Percentiles rank a stretch among this genome's conserved stretches.
Evolutionary conservation across 2,113 vertebrate genomes (phyloP).

Genomic region (Vidua macroura): DNA sequence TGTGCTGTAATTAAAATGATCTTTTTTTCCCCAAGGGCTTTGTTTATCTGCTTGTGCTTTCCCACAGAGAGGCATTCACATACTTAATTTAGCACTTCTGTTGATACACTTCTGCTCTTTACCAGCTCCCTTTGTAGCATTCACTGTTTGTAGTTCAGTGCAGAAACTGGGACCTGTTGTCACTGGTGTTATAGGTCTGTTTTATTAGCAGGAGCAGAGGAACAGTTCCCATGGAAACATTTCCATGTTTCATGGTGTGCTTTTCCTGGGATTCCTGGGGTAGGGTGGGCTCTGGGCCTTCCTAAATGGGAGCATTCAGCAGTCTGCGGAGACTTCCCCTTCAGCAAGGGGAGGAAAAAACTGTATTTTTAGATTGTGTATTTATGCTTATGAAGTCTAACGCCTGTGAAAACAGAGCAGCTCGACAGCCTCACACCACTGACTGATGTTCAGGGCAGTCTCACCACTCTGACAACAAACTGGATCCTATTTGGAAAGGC

Average conservation of each 20-base stretch:
- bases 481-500: neutral
- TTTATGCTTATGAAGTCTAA: neutral
- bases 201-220: neutral
- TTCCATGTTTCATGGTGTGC: neutral
- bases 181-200: neutral
- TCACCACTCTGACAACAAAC: neutral
- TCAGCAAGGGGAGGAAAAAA: neutral
- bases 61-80: rapidly evolving
- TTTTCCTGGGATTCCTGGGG: conserved; percentile 4
- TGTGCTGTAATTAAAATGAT: conserved; percentile 17
- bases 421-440: rapidly evolving
- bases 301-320: neutral
- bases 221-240: conserved; percentile 58
- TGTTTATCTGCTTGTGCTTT: neutral
- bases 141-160: neutral
- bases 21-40: neutral
- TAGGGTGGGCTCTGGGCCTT: neutral
- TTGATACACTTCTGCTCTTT: neutral
- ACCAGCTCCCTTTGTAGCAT: neutral
- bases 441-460: neutral
- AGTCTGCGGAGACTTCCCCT: neutral
- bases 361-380: neutral
- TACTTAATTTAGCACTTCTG: neutral
- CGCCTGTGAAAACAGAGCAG: neutral
- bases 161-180: neutral